Evolutionary conservation across 2,888 invertebrate genomes (phyloP), one percentile per base, ranked within the genome.

Genomic region (Drosophila eohydei): DNA sequence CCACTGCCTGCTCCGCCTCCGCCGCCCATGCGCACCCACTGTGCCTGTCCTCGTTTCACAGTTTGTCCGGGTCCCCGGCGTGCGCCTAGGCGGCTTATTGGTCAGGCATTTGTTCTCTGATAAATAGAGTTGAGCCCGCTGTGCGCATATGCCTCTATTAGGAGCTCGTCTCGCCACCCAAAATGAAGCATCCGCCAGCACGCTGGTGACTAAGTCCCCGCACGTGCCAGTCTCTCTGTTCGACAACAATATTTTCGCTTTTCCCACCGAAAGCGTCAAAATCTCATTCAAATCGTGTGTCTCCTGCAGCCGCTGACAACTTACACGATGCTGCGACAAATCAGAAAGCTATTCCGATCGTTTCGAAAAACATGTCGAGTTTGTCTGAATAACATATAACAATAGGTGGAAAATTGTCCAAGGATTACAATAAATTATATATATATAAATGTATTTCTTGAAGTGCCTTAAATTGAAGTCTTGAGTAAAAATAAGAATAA

Each of bases 51-150:
- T 38, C 40, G 2, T 43, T 43, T 51, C 34, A n/a, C 11, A 46
- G 52, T 63, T 41, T 65, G 60, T 54, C 50, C 40, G 46, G 38
- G 44, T 50, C 52, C 51, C 51, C 51, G 34, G 55, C 43, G 71
- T 50, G 60, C 54, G 63, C 57, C 62, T 69, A 52, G 78, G 62
- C 71, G 55, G 75, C 80, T 78, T 75, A 78, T 78, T 82, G 85
- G 73, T 72, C 71, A 61, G 63, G 64, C 81, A 70, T 60, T 71
- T 67, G 48, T 59, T 57, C 61, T 12, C 61, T 38, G 74, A 66
- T 69, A 78, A 78, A 72, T 56, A 65, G 56, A 40, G 48, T 48
- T 43, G 46, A n/a, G 38, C 36, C 52, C 51, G 32, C 51, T 61
- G 60, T 71, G 54, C 67, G 48, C 41, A 48, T 48, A 73, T 68